Base-by-base conservation (phyloP, 2,113 vertebrate species). In the Furnarius figulus region DNA sequence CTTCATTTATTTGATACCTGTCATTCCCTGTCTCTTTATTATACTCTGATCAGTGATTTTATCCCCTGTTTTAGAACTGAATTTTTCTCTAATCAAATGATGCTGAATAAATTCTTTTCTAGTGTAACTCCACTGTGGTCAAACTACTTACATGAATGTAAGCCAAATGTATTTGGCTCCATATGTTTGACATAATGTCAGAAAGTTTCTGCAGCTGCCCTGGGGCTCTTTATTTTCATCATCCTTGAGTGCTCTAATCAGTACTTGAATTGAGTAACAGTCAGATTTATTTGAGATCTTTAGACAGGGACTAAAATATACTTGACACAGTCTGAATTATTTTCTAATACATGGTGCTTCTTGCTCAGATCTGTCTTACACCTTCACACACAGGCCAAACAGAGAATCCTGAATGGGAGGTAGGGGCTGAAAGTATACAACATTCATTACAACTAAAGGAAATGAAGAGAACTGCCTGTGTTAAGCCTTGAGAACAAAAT, bases 1-100 rank as follows among this genome's bases (percentile, higher is more conserved):
- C 89, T 95, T 97, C 73, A 74, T 95, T 95, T 90, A 79, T 91
- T 91, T 87, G 68, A 66, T 93, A 68, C 31, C 55, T 91, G 81
- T 81, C 68, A 91, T 86, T 93, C 65, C 56, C 39, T 79, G 61
- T 72, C 49, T 90, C 81, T 95, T 96, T 93, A 95, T 94, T 97
- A 88, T 84, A 61, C 20, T 90, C 2, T 6, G 86, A 87, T 96
- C 92, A 97, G 68, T 0, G 2, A 82, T 94, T 94, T 96, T 84
- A 85, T 94, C 49, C 52, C 24, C n/a, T 42, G 17, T 74, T 96
- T 94, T 91, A 82, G 81, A 96, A 94, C 33, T 82, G 84, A 93
- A 90, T 91, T 93, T 94, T 65, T 53, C 46, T 70, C 16, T 86
- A 86, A 90, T 88, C 90, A 91, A 65, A 84, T 33, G 62, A 93